These are phyloP conservation scores for Porites divaricata DNA, from an alignment of 92 coral and sea anemone genomes.

Conservation along the genomic window DNA sequence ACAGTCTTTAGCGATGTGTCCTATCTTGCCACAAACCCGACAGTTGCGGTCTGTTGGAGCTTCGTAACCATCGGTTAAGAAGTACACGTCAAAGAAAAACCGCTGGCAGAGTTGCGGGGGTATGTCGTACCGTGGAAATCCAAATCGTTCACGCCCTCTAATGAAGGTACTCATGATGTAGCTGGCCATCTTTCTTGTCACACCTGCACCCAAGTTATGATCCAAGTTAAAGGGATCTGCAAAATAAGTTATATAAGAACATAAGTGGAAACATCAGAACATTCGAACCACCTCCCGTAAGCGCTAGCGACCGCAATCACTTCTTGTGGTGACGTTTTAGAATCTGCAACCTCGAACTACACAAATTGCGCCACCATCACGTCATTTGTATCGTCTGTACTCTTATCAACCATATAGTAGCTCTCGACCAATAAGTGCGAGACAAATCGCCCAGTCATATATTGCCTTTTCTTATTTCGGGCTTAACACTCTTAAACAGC, in stretches of 20 bases:
- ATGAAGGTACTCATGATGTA: conserved; percentile 75
- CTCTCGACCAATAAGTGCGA: too few relatives aligned
- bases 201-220: conserved; percentile 97
- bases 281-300: too few relatives aligned
- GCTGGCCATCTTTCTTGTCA: conserved; percentile 80
- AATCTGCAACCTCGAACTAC: too few relatives aligned
- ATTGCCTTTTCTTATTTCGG: too few relatives aligned
- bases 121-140: conserved; percentile 60
- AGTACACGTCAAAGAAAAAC: conserved; percentile 71
- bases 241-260: not conserved
- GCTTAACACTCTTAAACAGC: not conserved
- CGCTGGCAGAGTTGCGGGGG: conserved; percentile 46
- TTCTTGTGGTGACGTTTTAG: too few relatives aligned
- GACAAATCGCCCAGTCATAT: too few relatives aligned
- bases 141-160: conserved; percentile 92
- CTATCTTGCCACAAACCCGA: conserved; percentile 87
- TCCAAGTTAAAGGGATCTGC: conserved; percentile 93
- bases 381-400: too few relatives aligned
- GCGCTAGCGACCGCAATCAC: too few relatives aligned
- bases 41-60: conserved; percentile 96
- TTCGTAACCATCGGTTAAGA: conserved; percentile 73
- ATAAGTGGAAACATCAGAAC: too few relatives aligned
- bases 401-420: too few relatives aligned
- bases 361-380: too few relatives aligned
- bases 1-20: conserved; percentile 91